Evolutionary conservation across 2,113 vertebrate species (phyloP).

Genomic region (Hippocampus mohnikei): DNA sequence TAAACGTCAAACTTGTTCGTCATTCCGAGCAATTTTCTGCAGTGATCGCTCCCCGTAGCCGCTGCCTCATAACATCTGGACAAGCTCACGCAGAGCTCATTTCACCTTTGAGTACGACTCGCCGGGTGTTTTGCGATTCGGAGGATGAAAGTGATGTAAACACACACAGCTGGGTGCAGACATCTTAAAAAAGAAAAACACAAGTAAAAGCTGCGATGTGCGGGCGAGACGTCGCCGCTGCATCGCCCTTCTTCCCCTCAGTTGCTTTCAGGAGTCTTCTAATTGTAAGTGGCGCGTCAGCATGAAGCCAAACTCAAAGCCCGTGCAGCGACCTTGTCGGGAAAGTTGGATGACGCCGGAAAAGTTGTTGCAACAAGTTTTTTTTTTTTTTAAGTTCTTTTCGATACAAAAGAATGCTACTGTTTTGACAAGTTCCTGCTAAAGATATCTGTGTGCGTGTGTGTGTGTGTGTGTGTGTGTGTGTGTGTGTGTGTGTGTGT

Average conservation of each 20-base stretch:
- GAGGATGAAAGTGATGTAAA: slow-evolving; percentile 2
- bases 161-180: not conserved
- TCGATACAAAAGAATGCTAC: slow-evolving; percentile 23
- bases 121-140: not conserved
- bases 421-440: slow-evolving; percentile 37
- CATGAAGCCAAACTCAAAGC: slow-evolving; percentile 8
- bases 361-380: slow-evolving; percentile 15
- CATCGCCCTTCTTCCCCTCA: not conserved
- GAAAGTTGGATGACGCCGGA: slow-evolving; percentile 7
- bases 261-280: slow-evolving; percentile 20
- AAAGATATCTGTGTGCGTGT: slow-evolving; percentile 20
- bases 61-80: slow-evolving; percentile 4
- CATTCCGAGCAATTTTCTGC: slow-evolving; percentile 1
- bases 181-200: not conserved
- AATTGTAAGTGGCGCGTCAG: slow-evolving; percentile 7
- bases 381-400: slow-evolving; percentile 18
- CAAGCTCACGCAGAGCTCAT: not conserved
- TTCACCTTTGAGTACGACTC: slow-evolving; percentile 5
- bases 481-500: too few species aligned
- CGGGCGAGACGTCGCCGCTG: not conserved
- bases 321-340: not conserved
- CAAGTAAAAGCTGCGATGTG: not conserved
- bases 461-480: too few species aligned
- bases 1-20: slow-evolving; percentile 8
- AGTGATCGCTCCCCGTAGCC: not conserved